These are phyloP conservation scores for Adelognathus sp. DNA, from an alignment of 2,888 invertebrate species.

Conservation along the genomic window DNA sequence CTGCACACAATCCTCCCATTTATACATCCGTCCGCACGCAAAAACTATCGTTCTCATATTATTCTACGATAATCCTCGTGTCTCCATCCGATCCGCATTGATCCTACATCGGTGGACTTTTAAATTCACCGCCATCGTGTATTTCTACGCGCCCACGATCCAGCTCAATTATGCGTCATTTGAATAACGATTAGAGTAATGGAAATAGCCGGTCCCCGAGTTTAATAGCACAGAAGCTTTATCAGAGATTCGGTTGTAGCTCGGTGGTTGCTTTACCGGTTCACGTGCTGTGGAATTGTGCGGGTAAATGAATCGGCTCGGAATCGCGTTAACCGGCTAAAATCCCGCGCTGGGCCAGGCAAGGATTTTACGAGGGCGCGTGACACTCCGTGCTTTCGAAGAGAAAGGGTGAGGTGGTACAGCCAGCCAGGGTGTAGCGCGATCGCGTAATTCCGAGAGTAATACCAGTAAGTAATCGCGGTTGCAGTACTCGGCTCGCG, in stretches of 20 bases:
- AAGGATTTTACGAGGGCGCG: conserved; percentile 59
- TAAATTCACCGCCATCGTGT: not conserved
- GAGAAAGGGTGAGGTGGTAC: not conserved
- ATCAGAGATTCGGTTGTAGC: conserved; percentile 30
- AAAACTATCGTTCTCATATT: not conserved
- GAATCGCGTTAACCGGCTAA: conserved; percentile 44
- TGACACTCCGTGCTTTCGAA: conserved; percentile 48
- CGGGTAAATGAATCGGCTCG: conserved; percentile 20
- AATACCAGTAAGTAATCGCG: conserved; percentile 63
- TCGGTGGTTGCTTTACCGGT: conserved; percentile 12
- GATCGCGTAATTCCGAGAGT: conserved; percentile 56
- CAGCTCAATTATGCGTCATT: conserved; percentile 26
- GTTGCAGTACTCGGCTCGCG: conserved; percentile 44
- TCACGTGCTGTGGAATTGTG: conserved; percentile 22
- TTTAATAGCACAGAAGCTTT: conserved; percentile 35
- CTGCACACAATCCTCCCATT: not conserved
- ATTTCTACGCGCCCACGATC: not conserved
- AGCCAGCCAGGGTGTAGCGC: not conserved
- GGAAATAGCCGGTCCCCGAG: conserved; percentile 34
- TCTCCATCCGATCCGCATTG: not conserved
- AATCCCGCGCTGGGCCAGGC: conserved; percentile 34
- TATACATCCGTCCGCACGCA: not conserved
- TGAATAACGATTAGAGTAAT: conserved; percentile 38
- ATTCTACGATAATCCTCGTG: not conserved
- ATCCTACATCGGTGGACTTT: not conserved